phyloP scores from a whole-genome alignment of 1,140 invertebrate species.

The Panagrolaimus sp. region DNA sequence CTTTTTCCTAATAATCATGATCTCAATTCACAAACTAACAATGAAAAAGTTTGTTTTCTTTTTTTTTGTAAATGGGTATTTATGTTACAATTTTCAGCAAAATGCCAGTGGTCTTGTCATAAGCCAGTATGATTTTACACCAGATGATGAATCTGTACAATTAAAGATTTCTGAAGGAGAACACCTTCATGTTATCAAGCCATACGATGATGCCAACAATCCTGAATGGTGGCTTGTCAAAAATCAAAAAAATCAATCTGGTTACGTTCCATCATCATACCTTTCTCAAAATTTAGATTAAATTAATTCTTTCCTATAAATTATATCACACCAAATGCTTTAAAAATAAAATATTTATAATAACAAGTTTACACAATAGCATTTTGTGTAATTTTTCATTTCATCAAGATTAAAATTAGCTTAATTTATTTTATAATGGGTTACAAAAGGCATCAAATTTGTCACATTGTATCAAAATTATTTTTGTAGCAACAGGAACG shows the following conservation, averaged over 20 bases:
- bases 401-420: too few relatives aligned
- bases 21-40: neutral
- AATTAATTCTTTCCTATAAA: too few relatives aligned
- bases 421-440: too few relatives aligned
- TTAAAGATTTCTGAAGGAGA: neutral
- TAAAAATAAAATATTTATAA: too few relatives aligned
- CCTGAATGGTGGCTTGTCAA: neutral
- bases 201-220: constrained; percentile 11
- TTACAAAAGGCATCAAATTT: too few relatives aligned
- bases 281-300: neutral
- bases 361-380: too few relatives aligned
- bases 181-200: neutral
- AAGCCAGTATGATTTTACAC: neutral
- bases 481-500: too few relatives aligned
- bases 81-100: neutral
- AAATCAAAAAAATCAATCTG: neutral
- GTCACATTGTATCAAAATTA: too few relatives aligned
- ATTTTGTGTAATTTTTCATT: too few relatives aligned
- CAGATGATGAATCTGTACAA: neutral
- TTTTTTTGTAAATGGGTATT: neutral
- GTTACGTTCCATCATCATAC: constrained; percentile 11
- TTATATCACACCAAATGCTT: too few relatives aligned
- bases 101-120: neutral
- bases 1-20: neutral
- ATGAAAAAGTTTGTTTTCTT: neutral